Base-by-base conservation (phyloP, 1,140 invertebrate species). In the Temnothorax longispinosus region DNA sequence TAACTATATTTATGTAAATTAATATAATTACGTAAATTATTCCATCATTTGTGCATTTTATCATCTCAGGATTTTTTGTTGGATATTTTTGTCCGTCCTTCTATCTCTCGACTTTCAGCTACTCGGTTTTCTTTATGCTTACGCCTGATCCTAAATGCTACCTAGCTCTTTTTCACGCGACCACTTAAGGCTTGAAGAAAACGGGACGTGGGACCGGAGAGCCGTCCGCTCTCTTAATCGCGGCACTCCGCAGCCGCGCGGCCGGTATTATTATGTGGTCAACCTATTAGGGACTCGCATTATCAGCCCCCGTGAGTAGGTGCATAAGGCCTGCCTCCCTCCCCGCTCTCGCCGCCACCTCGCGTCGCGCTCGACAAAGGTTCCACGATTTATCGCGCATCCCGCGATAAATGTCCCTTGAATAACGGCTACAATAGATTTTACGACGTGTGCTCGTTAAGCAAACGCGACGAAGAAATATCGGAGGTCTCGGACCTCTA, bases 221-320 rank as follows among this genome's bases (percentile, higher is more conserved):
- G 62, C 54, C 52, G 52, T 74, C 41, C 80, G 69, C 35, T 78
- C 90, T 91, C 89, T 91, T 84, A 90, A 82, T 90, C 86, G 87
- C 81, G 88, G 87, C 86, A 62, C 50, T 54, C 85, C 75, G 89
- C 87, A 85, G 84, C 65, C 90, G 85, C 85, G 77, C 72, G 47
- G 47, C 47, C 35, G 69, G 27, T 77, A 85, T 91, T 90, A 91
- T 91, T 91, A 91, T 82, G 90, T 88, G 90, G 88, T 91, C 89
- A 87, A 82, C 84, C 89, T 81, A 89, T 91, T 91, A 91, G 81
- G 84, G 74, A 82, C 74, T 77, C 32, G 78, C 41, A 91, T 86
- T 91, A 91, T 91, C 80, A 77, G 80, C 86, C 67, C 74, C 87
- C 65, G 87, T 78, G 80, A 86, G 87, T 89, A 89, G 88, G 69